Evolutionary conservation across 92 coral and sea anemone genomes (phyloP).

Genomic region (Siderastrea radians): DNA sequence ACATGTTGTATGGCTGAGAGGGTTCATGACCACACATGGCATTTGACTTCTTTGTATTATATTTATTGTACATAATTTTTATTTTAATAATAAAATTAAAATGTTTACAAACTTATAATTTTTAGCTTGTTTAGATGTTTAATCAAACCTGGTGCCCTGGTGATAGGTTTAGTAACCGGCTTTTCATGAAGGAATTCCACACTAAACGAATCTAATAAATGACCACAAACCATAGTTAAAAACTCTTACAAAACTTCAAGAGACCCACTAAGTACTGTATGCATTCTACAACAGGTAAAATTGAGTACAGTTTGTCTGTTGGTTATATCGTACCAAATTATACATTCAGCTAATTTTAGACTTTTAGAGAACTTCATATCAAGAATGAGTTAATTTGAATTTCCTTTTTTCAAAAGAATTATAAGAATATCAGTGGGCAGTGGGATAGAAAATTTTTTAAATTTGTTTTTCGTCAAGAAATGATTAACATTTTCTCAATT

Average conservation of each 20-base stretch:
- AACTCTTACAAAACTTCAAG: background rate
- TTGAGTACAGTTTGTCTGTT: background rate
- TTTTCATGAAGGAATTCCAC: slow-evolving; percentile 96
- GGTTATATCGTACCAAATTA: background rate
- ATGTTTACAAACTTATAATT: background rate
- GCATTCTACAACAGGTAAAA: background rate
- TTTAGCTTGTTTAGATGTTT: slow-evolving; percentile 41
- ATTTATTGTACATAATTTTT: background rate
- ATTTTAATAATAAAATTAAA: background rate
- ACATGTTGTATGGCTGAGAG: too few relatives aligned
- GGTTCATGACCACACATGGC: too few relatives aligned
- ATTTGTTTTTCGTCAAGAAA: too few relatives aligned
- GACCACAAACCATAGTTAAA: slow-evolving; percentile 44
- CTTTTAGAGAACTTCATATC: too few relatives aligned
- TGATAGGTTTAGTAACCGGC: slow-evolving; percentile 88
- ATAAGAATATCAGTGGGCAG: too few relatives aligned
- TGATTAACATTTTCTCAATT: too few relatives aligned
- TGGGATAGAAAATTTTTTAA: too few relatives aligned
- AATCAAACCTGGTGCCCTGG: slow-evolving; percentile 96
- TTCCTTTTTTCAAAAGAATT: too few relatives aligned
- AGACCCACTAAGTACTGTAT: background rate
- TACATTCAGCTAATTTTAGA: too few relatives aligned
- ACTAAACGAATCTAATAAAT: slow-evolving; percentile 84
- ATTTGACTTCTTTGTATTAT: background rate
- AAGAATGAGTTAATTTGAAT: too few relatives aligned